These are phyloP conservation scores for Drosophila tropicalis DNA, from an alignment of 1,140 invertebrate species.

Conservation along the genomic window DNA sequence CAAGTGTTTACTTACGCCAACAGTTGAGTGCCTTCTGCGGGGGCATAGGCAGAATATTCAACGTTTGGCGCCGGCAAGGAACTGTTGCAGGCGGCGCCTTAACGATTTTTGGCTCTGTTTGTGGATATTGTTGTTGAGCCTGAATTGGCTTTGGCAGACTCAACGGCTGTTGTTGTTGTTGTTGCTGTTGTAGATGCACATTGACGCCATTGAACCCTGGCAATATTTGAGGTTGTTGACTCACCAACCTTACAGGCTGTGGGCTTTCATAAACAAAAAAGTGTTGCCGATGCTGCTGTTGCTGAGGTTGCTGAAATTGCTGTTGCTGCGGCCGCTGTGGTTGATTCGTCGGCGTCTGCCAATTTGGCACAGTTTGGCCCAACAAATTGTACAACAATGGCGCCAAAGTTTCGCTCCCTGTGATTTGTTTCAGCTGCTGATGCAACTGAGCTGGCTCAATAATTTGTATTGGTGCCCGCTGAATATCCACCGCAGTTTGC, in stretches of 20 bases:
- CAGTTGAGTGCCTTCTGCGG: conserved; percentile 31
- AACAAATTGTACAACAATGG: conserved; percentile 71
- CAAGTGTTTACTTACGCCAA: conserved; percentile 59
- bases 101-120: conserved; percentile 61
- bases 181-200: conserved; percentile 43
- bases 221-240: conserved; percentile 76
- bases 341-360: conserved; percentile 45
- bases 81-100: conserved; percentile 55
- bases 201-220: conserved; percentile 74
- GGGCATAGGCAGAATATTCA: conserved; percentile 12
- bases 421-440: conserved; percentile 61
- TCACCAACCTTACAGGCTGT: conserved; percentile 36
- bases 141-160: conserved; percentile 56
- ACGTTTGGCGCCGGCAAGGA: conserved; percentile 37
- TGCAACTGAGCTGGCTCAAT: conserved; percentile 48
- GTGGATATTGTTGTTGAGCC: conserved; percentile 46
- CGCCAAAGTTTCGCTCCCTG: conserved; percentile 51
- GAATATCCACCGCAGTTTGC: conserved; percentile 14
- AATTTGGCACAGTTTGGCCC: conserved; percentile 71
- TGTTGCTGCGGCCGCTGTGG: conserved; percentile 24
- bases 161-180: conserved; percentile 34
- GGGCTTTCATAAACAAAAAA: conserved; percentile 68
- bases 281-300: conserved; percentile 38
- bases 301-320: conserved; percentile 30
- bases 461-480: conserved; percentile 46